Evolutionary conservation across 1,140 invertebrate genomes (phyloP), one percentile per base, ranked within the genome.

Genomic region (Agrypnia vestita): DNA sequence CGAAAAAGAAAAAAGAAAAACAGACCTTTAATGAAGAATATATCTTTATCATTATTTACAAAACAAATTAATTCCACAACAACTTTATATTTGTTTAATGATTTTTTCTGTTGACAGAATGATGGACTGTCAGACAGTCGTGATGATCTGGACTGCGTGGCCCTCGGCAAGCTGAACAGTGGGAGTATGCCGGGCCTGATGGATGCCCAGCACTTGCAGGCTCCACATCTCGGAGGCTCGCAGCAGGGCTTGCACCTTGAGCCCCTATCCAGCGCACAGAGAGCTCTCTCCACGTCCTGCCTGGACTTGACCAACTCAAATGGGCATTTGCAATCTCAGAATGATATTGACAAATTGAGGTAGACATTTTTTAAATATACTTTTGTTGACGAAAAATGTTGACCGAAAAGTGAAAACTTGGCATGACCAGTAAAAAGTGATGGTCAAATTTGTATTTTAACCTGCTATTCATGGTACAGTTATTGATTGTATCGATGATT

Each of bases 271-370:
- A 84, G 84, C 62, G 85, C 87, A 0, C 90, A 91, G 83, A 84
- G 93, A 55, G 93, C 93, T 4, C 93, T 94, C 84, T 94, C 93
- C 61, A 93, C 93, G 13, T 94, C 93, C 8, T 94, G 93, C 84
- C 87, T 94, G 0, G 94, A 94, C 85, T 85, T 94, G 71, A 92
- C 91, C 75, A 89, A 89, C 85, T 87, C 86, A 81, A 90, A 83
- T 72, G 51, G 21, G 75, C 80, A 80, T 69, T 25, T 83, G 51
- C 82, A 83, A n/a, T 82, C 80, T 0, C 82, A 83, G 47, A 79
- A 78, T 56, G 86, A 87, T 73, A 79, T 85, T 21, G 86, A 88
- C 55, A 86, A 85, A 78, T 79, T 87, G 12, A 84, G 86, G 84
- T 87, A 80, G 64, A 56, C 47, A 21, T 56, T 35, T 35, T 35